These are phyloP conservation scores for Hirtodrosophila trivittata DNA, from an alignment of 2,888 invertebrate genomes.

Conservation along the genomic window DNA sequence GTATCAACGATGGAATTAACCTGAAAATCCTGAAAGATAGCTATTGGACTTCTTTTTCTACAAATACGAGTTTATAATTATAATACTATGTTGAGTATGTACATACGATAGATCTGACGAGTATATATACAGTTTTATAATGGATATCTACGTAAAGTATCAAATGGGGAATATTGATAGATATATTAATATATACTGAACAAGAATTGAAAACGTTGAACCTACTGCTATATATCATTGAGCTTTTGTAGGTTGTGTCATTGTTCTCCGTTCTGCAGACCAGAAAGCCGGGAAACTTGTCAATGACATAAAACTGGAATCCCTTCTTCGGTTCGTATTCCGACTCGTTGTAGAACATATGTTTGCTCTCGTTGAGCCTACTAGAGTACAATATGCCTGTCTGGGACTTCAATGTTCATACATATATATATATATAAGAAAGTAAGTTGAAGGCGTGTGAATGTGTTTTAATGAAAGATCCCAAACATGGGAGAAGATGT, in stretches of 20 bases:
- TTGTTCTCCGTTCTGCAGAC: slow-evolving; percentile 42
- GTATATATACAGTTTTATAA: too few relatives aligned
- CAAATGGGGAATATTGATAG: too few relatives aligned
- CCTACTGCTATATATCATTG: slow-evolving; percentile 26
- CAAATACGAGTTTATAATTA: too few relatives aligned
- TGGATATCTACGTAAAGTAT: background rate
- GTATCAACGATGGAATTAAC: too few relatives aligned
- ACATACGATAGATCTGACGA: too few relatives aligned
- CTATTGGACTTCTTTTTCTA: too few relatives aligned
- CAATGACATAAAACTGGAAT: slow-evolving; percentile 60
- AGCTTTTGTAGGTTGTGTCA: background rate
- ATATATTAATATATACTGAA: slow-evolving; percentile 10
- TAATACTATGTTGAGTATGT: too few relatives aligned
- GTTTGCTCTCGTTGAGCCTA: slow-evolving; percentile 38
- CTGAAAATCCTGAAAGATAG: too few relatives aligned
- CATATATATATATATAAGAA: slow-evolving; percentile 8
- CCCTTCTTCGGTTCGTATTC: slow-evolving; percentile 71
- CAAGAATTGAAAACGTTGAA: background rate
- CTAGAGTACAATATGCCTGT: slow-evolving; percentile 60
- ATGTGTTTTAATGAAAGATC: too few relatives aligned
- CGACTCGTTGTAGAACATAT: slow-evolving; percentile 57
- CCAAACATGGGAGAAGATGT: too few relatives aligned
- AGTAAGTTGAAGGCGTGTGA: slow-evolving; percentile 31
- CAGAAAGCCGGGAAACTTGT: slow-evolving; percentile 44
- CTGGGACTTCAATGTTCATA: slow-evolving; percentile 21